These are phyloP conservation scores for Phengaris arion DNA, from an alignment of 2,888 invertebrate species.

Conservation along the genomic window DNA sequence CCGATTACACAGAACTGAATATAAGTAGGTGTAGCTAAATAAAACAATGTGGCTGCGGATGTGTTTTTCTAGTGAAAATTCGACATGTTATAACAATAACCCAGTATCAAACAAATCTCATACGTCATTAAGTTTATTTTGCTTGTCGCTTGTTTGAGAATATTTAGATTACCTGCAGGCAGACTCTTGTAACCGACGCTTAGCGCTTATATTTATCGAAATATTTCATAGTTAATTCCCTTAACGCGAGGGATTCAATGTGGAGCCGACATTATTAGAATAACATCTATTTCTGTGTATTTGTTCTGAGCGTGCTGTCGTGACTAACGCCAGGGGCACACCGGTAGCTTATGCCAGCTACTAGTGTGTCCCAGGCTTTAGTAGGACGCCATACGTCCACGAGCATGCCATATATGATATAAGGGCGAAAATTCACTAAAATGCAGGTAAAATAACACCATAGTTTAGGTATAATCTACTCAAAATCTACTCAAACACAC, in stretches of 20 bases:
- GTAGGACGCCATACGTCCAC: no score
- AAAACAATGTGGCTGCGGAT: not conserved
- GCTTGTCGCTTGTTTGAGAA: no score
- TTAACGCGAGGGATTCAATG: slow-evolving; percentile 62
- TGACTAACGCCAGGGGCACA: slow-evolving; percentile 32
- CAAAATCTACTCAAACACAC: no score
- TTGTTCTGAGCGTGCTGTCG: slow-evolving; percentile 36
- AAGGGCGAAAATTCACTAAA: no score
- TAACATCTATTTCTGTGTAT: slow-evolving; percentile 56
- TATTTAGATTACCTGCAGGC: not conserved
- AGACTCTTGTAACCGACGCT: not conserved
- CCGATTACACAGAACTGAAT: not conserved
- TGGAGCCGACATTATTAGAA: slow-evolving; percentile 68
- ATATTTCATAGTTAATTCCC: slow-evolving; percentile 77
- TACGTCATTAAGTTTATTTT: no score
- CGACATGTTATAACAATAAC: no score
- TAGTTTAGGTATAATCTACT: no score
- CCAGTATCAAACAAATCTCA: no score
- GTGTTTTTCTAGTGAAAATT: not conserved
- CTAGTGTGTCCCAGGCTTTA: no score
- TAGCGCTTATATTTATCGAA: slow-evolving; percentile 57
- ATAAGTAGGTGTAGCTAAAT: not conserved
- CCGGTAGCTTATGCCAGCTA: no score
- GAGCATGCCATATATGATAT: no score
- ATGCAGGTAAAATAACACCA: no score